Conservation (phyloP, 2,113 vertebrate genomes). For the Nothobranchius kuhntae region DNA sequence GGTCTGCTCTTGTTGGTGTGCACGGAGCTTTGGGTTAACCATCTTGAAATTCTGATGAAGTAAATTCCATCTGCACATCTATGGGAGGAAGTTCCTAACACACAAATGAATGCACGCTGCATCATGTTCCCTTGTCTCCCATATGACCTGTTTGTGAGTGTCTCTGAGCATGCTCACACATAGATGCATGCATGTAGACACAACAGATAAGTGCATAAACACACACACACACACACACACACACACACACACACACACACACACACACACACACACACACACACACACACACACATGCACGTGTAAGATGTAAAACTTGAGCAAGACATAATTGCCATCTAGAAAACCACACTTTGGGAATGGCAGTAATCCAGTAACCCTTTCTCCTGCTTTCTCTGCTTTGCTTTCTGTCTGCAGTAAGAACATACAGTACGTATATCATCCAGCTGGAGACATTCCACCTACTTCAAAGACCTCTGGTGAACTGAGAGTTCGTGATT, state of each 20-base stretch:
- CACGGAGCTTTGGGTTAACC: conserved; percentile 49
- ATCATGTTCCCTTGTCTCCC: conserved; percentile 15
- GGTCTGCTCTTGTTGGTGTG: conserved; percentile 63
- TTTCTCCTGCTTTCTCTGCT: conserved; percentile 42
- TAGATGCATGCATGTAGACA: conserved; percentile 14
- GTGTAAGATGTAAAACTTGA: conserved; percentile 16
- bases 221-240: conserved; percentile 19
- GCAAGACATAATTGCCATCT: conserved; percentile 44
- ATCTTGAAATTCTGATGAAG: conserved; percentile 68
- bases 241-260: conserved; percentile 15
- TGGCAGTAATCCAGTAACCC: conserved; percentile 26
- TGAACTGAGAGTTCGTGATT: conserved; percentile 64
- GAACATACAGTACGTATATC: conserved; percentile 44
- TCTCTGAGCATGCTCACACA: conserved; percentile 35
- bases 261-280: conserved; percentile 18
- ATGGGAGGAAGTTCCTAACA: conserved; percentile 37
- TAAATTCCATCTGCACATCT: conserved; percentile 62
- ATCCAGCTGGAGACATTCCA: conserved; percentile 59
- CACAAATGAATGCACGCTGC: conserved; percentile 9
- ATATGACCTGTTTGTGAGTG: conserved; percentile 40
- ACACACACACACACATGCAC: conserved; percentile 9
- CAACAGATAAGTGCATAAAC: conserved; percentile 5
- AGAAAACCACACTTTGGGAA: conserved; percentile 38
- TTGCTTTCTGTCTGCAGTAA: conserved; percentile 38
- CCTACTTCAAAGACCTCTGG: conserved; percentile 64